Evolutionary conservation across 2,113 vertebrate genomes (phyloP), one percentile per base, ranked within the genome.

Genomic region (Brienomyrus brachyistius): DNA sequence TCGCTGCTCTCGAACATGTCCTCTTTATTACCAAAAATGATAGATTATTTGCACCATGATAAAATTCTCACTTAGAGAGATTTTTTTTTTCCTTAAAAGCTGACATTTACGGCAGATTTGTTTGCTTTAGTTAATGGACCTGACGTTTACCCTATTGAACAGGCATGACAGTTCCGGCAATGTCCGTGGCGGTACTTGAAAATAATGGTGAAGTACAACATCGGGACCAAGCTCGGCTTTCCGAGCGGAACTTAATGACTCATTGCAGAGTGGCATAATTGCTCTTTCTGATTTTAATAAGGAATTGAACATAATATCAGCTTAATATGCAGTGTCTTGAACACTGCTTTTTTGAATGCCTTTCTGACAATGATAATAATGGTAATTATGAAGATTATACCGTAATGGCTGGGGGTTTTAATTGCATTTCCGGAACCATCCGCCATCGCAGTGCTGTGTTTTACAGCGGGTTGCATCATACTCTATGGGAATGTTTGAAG

Each of bases 371-470:
- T 94, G 94, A 95, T 95, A 95, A 95, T 96, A 94, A 95, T 92
- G 93, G 91, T 95, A 95, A 95, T 96, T 94, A 95, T 93, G 94
- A 94, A 95, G 94, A 96, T 96, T 95, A 94, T 93, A 91, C 93
- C 91, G 92, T 96, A 95, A 96, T 95, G 95, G 94, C 93, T 92
- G 92, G 91, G 92, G 93, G 91, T 91, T 94, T 94, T 94, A 92
- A 95, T 95, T 89, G 92, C 92, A 91, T 90, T 92, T 92, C 93
- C 92, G 89, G 91, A 93, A 93, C 91, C 77, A 90, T 92, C 91
- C 89, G 91, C 86, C 89, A 91, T 90, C 77, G 88, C 90, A 92
- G 93, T 93, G 92, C 94, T 87, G 90, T 89, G 82, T 91, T 93
- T 96, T 95, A 92, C 95, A 93, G 94, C 94, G 93, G 91, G 93